These are phyloP conservation scores for Bombyx mori DNA, from an alignment of 1,140 invertebrate species.

Conservation along the genomic window DNA sequence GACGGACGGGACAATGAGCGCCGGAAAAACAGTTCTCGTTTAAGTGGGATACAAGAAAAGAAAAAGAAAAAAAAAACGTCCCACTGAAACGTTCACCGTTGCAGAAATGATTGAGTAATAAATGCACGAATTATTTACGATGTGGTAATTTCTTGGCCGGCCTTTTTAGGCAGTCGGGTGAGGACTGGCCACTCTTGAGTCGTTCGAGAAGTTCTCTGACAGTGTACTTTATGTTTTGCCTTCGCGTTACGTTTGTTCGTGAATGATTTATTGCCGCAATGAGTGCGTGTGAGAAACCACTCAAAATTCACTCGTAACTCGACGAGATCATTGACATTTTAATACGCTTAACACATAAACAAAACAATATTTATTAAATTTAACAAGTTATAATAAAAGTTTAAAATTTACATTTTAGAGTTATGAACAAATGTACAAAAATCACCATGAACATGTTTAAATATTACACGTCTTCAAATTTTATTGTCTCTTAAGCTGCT, in stretches of 20 bases:
- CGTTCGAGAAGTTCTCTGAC: conserved; percentile 14
- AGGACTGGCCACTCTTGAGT: conserved; percentile 17
- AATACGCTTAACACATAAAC: neutral
- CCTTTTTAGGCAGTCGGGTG: conserved; percentile 42
- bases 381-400: too few species aligned
- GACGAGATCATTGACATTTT: conserved; percentile 2
- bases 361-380: conserved; percentile 3
- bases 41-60: conserved; percentile 25
- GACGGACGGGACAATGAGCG: conserved; percentile 38
- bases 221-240: conserved; percentile 14
- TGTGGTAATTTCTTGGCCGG: conserved; percentile 50
- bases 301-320: too few species aligned
- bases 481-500: too few species aligned
- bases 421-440: too few species aligned
- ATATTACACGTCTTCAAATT: too few species aligned
- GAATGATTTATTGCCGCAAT: conserved; percentile 18
- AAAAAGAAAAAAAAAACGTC: conserved; percentile 35
- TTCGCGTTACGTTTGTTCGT: conserved; percentile 11
- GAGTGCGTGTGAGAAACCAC: neutral
- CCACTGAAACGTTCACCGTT: conserved; percentile 44
- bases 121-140: conserved; percentile 62
- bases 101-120: conserved; percentile 59
- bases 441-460: too few species aligned
- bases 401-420: too few species aligned
- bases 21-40: conserved; percentile 29